These are phyloP conservation scores for Oryzias dopingdopingensis DNA, from an alignment of 2,797 vertebrate species.

Conservation along the genomic window DNA sequence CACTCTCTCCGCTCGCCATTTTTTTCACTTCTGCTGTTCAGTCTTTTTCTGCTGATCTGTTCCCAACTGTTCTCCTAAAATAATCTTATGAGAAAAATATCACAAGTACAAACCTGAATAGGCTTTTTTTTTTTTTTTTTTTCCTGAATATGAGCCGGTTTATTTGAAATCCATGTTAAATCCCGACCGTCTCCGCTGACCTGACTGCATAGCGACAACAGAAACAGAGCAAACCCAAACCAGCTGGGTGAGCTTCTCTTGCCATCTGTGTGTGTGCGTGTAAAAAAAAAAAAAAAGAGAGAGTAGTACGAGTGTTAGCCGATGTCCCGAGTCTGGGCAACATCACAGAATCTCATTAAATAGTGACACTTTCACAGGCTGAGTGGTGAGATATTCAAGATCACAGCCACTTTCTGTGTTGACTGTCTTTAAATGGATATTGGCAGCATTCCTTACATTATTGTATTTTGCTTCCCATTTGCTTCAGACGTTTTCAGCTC, in stretches of 20 bases:
- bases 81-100: conserved; percentile 22
- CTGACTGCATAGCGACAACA: conserved; percentile 38
- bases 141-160: conserved; percentile 32
- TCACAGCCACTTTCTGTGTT: conserved; percentile 55
- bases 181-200: conserved; percentile 42
- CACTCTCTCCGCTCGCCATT: conserved; percentile 25
- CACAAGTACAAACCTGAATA: too few relatives aligned
- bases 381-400: conserved; percentile 72
- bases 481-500: neutral
- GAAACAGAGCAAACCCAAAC: conserved; percentile 56
- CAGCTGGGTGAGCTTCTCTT: conserved; percentile 52
- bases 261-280: conserved; percentile 5
- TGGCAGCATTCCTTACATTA: conserved; percentile 28
- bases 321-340: conserved; percentile 67
- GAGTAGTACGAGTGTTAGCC: conserved; percentile 61
- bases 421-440: conserved; percentile 17
- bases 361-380: conserved; percentile 73
- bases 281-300: conserved; percentile 14
- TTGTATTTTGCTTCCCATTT: conserved; percentile 18
- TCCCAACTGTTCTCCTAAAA: conserved; percentile 38
- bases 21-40: conserved; percentile 23
- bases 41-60: conserved; percentile 25
- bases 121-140: too few relatives aligned
- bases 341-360: conserved; percentile 74
- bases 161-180: conserved; percentile 44